Percentiles rank a stretch among this genome's conserved stretches.
These are phyloP conservation scores for Heterochromis multidens DNA, from an alignment of 2,113 vertebrate genomes.

Conservation along the genomic window DNA sequence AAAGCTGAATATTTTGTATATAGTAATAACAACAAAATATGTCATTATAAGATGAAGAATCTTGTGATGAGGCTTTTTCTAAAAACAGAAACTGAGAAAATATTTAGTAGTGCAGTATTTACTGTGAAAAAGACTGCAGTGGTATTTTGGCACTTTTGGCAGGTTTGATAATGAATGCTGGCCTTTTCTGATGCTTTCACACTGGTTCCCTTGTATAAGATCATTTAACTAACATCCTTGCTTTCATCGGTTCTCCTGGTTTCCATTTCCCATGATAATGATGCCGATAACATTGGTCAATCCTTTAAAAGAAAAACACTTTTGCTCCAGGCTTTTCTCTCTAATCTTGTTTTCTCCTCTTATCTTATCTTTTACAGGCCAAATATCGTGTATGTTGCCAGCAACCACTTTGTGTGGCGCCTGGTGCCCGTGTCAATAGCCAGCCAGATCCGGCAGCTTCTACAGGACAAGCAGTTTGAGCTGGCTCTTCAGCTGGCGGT, in stretches of 20 bases:
- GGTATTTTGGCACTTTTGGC: neutral
- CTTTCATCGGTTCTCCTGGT: neutral
- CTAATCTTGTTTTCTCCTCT: neutral
- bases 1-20: neutral
- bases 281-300: neutral
- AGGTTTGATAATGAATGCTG: neutral
- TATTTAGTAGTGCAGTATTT: neutral
- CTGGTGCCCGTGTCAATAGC: slow-evolving; percentile 95
- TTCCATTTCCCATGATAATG: neutral
- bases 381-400: slow-evolving; percentile 95
- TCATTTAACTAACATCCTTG: neutral
- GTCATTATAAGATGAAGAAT: neutral
- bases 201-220: neutral
- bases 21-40: neutral
- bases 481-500: slow-evolving; percentile 95
- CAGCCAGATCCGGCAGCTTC: slow-evolving; percentile 93
- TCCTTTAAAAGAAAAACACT: neutral
- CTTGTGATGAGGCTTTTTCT: neutral
- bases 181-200: neutral
- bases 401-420: slow-evolving; percentile 99
- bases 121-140: neutral
- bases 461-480: slow-evolving; percentile 98
- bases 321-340: neutral
- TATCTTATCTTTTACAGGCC: slow-evolving; percentile 73
- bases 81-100: neutral